phyloP scores from a whole-genome alignment of 2,888 invertebrate genomes.

The Drosophila diplacantha region DNA sequence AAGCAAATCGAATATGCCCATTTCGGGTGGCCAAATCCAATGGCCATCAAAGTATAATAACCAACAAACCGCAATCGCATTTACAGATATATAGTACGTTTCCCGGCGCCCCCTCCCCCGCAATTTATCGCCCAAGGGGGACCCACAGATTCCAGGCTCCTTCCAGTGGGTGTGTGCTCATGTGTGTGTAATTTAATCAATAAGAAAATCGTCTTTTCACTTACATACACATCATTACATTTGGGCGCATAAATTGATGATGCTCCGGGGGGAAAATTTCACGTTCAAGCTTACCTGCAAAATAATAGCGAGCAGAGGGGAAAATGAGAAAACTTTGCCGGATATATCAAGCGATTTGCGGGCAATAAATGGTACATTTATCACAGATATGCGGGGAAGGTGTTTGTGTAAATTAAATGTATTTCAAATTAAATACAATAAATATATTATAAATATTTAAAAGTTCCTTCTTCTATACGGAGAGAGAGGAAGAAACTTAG shows the following conservation, averaged over 20 bases:
- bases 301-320: constrained; percentile 8
- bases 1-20: constrained; percentile 33
- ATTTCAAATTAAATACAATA: not conserved
- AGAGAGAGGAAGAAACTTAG: not conserved
- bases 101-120: constrained; percentile 2
- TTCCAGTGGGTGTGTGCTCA: too few relatives aligned
- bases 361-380: constrained; percentile 15
- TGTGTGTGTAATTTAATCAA: constrained; percentile 61
- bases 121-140: constrained; percentile 34
- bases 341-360: constrained; percentile 23
- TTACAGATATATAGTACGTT: constrained; percentile 32
- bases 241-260: constrained; percentile 45
- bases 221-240: constrained; percentile 48
- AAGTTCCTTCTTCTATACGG: not conserved
- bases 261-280: constrained; percentile 29
- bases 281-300: constrained; percentile 60
- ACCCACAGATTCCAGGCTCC: not conserved
- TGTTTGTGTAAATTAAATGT: not conserved
- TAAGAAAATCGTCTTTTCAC: constrained; percentile 64
- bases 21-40: constrained; percentile 25
- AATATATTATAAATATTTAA: not conserved
- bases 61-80: constrained; percentile 35
- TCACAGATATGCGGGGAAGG: not conserved
- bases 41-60: constrained; percentile 42
- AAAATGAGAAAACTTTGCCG: constrained; percentile 28